Evolutionary conservation across 2,113 vertebrate genomes (phyloP).

Genomic region (Tylochromis polylepis): DNA sequence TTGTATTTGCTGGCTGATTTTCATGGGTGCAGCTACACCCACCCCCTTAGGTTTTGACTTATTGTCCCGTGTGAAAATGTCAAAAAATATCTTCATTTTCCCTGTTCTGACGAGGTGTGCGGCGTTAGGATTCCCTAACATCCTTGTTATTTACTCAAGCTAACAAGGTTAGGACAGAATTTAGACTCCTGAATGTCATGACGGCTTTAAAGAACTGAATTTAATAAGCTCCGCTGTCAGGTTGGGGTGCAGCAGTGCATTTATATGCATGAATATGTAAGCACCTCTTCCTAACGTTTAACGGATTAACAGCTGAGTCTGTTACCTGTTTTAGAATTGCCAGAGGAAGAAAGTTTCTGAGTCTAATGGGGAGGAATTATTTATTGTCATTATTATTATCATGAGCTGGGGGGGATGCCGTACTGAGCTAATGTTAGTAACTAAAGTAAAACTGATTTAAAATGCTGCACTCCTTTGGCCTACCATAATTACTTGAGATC

Average conservation of each 20-base stretch:
- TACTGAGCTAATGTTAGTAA: constrained; percentile 15
- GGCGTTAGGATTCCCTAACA: neutral
- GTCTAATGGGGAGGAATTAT: constrained; percentile 20
- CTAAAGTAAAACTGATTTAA: constrained; percentile 14
- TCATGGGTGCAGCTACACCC: neutral
- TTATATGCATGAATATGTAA: constrained; percentile 67
- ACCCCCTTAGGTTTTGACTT: neutral
- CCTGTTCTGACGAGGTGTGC: neutral
- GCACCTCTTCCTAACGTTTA: constrained; percentile 46
- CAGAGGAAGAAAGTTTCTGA: constrained; percentile 21
- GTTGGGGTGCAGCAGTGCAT: constrained; percentile 50
- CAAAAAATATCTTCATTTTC: constrained; percentile 39
- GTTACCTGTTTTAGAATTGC: constrained; percentile 52
- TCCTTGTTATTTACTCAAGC: constrained; percentile 66
- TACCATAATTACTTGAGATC: constrained; percentile 11
- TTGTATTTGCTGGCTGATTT: neutral
- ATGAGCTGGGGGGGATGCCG: neutral
- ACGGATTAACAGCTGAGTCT: constrained; percentile 45
- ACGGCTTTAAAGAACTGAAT: constrained; percentile 62
- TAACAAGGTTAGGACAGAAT: constrained; percentile 68
- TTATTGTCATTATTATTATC: constrained; percentile 46
- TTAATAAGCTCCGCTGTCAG: constrained; percentile 71
- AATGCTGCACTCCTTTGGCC: neutral
- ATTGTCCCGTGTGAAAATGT: constrained; percentile 21
- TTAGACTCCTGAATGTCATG: constrained; percentile 70